Evolutionary conservation across 2,888 invertebrate species (phyloP).

Genomic region (Macaria liturata): DNA sequence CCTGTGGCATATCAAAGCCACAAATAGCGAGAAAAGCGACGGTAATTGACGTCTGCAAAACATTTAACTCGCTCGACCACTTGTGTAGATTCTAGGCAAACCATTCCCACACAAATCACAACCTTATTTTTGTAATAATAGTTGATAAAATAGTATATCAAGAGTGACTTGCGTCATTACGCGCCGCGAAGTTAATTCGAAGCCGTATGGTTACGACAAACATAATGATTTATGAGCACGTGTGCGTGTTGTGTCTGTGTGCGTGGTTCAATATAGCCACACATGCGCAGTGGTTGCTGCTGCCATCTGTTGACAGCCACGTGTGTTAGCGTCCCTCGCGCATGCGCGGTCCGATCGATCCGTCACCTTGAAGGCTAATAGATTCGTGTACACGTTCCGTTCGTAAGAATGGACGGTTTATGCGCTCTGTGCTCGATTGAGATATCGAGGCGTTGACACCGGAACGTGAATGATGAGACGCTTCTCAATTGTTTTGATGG

Average conservation of each 20-base stretch:
- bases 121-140: slow-evolving; percentile 9
- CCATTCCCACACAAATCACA: slow-evolving; percentile 34
- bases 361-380: slow-evolving; percentile 76
- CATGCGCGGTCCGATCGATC: slow-evolving; percentile 72
- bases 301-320: slow-evolving; percentile 79
- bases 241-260: slow-evolving; percentile 31
- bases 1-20: slow-evolving; percentile 40
- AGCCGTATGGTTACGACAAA: slow-evolving; percentile 74
- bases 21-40: slow-evolving; percentile 62
- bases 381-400: slow-evolving; percentile 69
- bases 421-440: slow-evolving; percentile 38
- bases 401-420: slow-evolving; percentile 49
- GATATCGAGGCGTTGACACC: slow-evolving; percentile 27
- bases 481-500: too few relatives aligned
- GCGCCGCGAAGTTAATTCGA: slow-evolving; percentile 68
- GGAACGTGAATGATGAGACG: slow-evolving; percentile 16
- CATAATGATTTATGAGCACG: slow-evolving; percentile 75
- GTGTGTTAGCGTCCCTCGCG: slow-evolving; percentile 44
- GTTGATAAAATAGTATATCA: slow-evolving; percentile 38
- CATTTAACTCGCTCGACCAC: slow-evolving; percentile 68
- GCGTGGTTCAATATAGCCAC: slow-evolving; percentile 71
- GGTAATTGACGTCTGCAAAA: slow-evolving; percentile 73
- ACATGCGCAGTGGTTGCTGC: slow-evolving; percentile 68
- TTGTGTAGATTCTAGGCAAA: slow-evolving; percentile 46
- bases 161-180: slow-evolving; percentile 66